These are phyloP conservation scores for Bubo bubo DNA, from an alignment of 2,113 vertebrate species.

Conservation along the genomic window DNA sequence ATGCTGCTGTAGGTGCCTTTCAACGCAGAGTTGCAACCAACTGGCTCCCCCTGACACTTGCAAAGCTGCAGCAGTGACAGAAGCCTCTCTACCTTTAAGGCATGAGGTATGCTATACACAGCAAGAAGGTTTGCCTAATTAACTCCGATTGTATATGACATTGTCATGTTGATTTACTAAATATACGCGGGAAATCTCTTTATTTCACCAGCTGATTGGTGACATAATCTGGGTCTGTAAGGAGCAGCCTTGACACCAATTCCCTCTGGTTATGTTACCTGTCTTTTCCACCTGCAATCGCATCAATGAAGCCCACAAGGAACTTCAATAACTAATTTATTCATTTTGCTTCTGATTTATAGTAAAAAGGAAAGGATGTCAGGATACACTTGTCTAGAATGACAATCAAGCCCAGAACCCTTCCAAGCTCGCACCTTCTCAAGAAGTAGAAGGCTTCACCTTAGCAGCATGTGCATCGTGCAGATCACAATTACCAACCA, in stretches of 20 bases:
- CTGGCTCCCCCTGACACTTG: not conserved
- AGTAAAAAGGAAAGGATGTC: constrained; percentile 67
- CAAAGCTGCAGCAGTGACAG: not conserved
- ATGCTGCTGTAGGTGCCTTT: not conserved
- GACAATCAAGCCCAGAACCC: constrained; percentile 62
- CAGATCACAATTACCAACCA: not conserved
- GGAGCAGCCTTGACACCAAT: constrained; percentile 73
- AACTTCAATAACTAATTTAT: constrained; percentile 76
- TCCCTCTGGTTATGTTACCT: constrained; percentile 78
- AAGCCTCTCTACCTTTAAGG: constrained; percentile 66
- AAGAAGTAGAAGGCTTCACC: constrained; percentile 47
- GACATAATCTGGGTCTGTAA: constrained; percentile 67
- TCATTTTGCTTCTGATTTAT: constrained; percentile 74
- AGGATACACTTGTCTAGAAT: constrained; percentile 69
- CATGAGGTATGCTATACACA: constrained; percentile 38
- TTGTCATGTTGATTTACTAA: constrained; percentile 80
- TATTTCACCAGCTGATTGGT: constrained; percentile 73
- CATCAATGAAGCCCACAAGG: constrained; percentile 73
- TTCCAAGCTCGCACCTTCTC: not conserved
- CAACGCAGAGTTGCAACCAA: not conserved
- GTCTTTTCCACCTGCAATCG: constrained; percentile 77
- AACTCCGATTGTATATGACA: constrained; percentile 76
- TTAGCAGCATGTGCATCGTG: not conserved
- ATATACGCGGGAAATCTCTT: constrained; percentile 73
- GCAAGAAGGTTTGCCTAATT: constrained; percentile 69